Percentiles rank a stretch among this genome's conserved stretches.
These are phyloP conservation scores for Cylloceria caligata DNA, from an alignment of 2,888 invertebrate species.

Conservation along the genomic window DNA sequence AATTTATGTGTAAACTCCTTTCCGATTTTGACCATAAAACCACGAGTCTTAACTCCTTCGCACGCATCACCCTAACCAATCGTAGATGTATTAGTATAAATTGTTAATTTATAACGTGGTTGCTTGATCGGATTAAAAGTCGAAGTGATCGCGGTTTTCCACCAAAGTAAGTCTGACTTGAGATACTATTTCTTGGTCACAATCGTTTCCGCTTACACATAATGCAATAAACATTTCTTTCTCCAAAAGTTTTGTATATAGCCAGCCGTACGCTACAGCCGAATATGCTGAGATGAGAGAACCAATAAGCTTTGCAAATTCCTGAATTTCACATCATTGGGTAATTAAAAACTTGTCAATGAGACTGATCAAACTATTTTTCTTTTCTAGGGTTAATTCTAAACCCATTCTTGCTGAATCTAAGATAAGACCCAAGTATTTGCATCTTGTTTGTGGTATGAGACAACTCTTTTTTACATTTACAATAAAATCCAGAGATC, in stretches of 20 bases:
- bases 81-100: conserved; percentile 41
- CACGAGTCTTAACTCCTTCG: conserved; percentile 5
- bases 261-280: conserved; percentile 67
- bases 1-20: conserved; percentile 24
- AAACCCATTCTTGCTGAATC: conserved; percentile 33
- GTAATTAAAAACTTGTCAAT: conserved; percentile 17
- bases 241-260: conserved; percentile 67
- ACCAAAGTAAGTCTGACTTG: conserved; percentile 37
- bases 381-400: conserved; percentile 41
- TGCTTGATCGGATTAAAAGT: conserved; percentile 41
- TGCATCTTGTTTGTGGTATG: conserved; percentile 41
- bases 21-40: conserved; percentile 31
- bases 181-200: no score
- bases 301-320: conserved; percentile 39
- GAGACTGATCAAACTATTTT: neutral
- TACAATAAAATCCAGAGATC: conserved; percentile 37
- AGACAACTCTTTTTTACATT: conserved; percentile 43
- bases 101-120: conserved; percentile 16
- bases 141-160: conserved; percentile 12
- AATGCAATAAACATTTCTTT: conserved; percentile 59
- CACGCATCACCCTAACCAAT: conserved; percentile 42
- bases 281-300: conserved; percentile 60
- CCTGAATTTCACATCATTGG: conserved; percentile 22
- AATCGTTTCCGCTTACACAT: neutral
- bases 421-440: conserved; percentile 42